phyloP scores from a whole-genome alignment of 2,888 invertebrate species.

The Andrena trimmerana region DNA sequence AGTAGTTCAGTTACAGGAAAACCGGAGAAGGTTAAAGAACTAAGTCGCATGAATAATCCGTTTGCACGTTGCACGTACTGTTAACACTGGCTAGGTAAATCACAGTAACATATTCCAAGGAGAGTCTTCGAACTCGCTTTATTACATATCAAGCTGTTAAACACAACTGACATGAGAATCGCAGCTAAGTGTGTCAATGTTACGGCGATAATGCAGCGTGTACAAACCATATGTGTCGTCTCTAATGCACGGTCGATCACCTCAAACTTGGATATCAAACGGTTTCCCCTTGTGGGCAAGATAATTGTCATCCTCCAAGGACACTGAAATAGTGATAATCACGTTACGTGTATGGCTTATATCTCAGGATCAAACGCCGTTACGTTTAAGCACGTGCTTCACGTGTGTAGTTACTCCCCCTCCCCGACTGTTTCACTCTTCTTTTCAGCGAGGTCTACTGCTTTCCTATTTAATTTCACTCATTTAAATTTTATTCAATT shows the following conservation, averaged over 20 bases:
- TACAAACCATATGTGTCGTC: constrained; percentile 30
- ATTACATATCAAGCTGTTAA: constrained; percentile 37
- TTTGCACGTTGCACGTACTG: constrained; percentile 16
- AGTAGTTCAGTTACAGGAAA: no score
- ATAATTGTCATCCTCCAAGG: constrained; percentile 42
- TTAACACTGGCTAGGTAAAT: background rate
- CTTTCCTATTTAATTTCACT: no score
- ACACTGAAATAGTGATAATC: constrained; percentile 15
- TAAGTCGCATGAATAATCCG: no score
- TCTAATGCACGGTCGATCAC: constrained; percentile 62
- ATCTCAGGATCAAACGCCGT: background rate
- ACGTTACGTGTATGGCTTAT: constrained; percentile 1
- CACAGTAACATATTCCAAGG: constrained; percentile 42
- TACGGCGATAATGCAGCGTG: constrained; percentile 52
- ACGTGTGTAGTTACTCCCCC: no score
- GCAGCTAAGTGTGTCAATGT: constrained; percentile 64
- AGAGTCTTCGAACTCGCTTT: constrained; percentile 53
- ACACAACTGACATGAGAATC: constrained; percentile 50
- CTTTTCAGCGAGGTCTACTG: no score
- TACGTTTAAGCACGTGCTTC: no score
- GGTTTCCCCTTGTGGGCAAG: constrained; percentile 7
- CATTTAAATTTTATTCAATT: no score
- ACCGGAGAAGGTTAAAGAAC: no score
- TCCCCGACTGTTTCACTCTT: no score
- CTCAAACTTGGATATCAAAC: constrained; percentile 32